phyloP scores from a whole-genome alignment of 2,888 invertebrate species.

The Agonopterix subpropinquella region DNA sequence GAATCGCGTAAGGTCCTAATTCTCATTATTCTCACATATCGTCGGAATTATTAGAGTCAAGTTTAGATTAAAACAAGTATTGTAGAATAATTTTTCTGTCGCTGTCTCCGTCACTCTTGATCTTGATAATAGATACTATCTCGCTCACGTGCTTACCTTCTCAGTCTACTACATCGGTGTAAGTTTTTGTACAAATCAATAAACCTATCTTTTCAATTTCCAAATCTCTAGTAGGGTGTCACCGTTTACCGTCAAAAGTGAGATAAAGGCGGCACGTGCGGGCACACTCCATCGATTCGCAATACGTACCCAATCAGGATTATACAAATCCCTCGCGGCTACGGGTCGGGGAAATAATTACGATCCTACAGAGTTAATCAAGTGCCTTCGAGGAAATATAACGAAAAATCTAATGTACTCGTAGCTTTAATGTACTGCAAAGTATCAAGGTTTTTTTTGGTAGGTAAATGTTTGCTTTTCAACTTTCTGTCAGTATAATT shows the following conservation, averaged over 20 bases:
- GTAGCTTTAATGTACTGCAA: not conserved
- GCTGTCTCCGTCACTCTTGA: no score
- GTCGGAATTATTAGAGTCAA: no score
- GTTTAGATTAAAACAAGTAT: no score
- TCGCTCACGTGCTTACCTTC: no score
- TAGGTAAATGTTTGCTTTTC: no score
- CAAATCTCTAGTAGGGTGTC: slow-evolving; percentile 19
- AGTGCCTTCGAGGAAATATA: slow-evolving; percentile 56
- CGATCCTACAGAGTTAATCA: slow-evolving; percentile 60
- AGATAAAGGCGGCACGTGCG: slow-evolving; percentile 59
- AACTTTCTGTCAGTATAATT: no score
- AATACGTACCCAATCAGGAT: slow-evolving; percentile 74
- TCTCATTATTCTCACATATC: no score
- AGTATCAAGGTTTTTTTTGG: not conserved
- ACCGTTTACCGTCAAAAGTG: slow-evolving; percentile 29
- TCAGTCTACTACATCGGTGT: no score
- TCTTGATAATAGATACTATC: no score
- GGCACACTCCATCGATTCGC: slow-evolving; percentile 68
- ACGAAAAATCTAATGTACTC: not conserved
- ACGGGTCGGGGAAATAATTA: slow-evolving; percentile 62
- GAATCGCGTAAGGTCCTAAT: no score
- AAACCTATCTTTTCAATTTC: slow-evolving; percentile 6
- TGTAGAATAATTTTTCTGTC: no score
- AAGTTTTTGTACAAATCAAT: no score
- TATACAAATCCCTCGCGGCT: slow-evolving; percentile 67